Evolutionary conservation across 2,888 invertebrate genomes (phyloP), one percentile per base, ranked within the genome.

Genomic region (Branchellion lobata): DNA sequence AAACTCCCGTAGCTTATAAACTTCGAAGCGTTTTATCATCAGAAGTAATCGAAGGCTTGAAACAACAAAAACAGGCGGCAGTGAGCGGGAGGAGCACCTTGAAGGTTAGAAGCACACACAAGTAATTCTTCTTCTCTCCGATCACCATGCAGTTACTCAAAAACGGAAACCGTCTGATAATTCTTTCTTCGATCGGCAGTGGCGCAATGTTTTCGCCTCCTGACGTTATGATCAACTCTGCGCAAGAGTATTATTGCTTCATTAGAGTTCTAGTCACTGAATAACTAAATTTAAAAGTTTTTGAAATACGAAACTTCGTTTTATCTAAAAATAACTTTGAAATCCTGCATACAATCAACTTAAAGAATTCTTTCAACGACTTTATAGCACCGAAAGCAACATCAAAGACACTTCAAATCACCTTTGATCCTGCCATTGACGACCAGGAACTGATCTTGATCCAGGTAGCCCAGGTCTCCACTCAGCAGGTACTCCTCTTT

Each of bases 171-270:
- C 93, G 92, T 8, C 91, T 88, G 85, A 93, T 92, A 24, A 96
- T 90, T 71, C 90, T 87, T 85, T 95, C 92, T 88, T 96, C 96
- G 83, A 95, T 94, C 40, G 92, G 91, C 34, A 94, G 92, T 0
- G 96, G 95, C 3, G 96, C 87, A 91, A 85, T 90, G 87, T 96
- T 96, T 89, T 96, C 95, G 47, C 96, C 96, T 47, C 96, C 96
- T 71, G 95, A 95, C 0, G 96, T 96, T 83, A 96, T 95, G 73
- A 96, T 89, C 69, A 96, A 86, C 87, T 96, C 96, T 91, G 82
- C 21, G 5, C 8, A 18, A 18, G 47, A 47, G 18, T 18, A 47
- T 14, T 18, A 47, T 47, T 18, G 18, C 47, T 47, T 14, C 18
- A 47, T n/a, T n/a, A n/a, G n/a, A n/a, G n/a, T n/a, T n/a, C n/a